Percentiles rank a stretch among this genome's conserved stretches.
These are phyloP conservation scores for Oscheius sp. DNA, from an alignment of 1,140 invertebrate species.

Conservation along the genomic window DNA sequence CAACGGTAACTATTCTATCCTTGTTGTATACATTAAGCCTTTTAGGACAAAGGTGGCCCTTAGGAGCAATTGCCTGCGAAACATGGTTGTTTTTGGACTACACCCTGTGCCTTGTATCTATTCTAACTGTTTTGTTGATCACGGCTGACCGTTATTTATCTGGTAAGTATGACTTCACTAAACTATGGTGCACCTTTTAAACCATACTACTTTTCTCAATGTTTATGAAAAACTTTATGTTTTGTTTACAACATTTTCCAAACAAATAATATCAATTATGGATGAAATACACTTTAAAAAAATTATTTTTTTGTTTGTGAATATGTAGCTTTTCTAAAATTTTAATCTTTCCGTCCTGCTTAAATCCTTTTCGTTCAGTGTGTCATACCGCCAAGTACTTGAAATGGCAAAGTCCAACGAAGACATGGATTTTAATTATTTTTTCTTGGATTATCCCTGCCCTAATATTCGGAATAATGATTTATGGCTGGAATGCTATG, in stretches of 20 bases:
- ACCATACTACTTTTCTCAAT: conserved; percentile 68
- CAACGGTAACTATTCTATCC: conserved; percentile 56
- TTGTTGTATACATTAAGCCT: conserved; percentile 66
- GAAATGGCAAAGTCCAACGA: conserved; percentile 58
- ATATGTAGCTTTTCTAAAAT: too few relatives aligned
- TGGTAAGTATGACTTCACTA: neutral
- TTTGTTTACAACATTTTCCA: too few relatives aligned
- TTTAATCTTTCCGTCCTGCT: too few relatives aligned
- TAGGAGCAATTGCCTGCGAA: conserved; percentile 91
- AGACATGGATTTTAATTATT: conserved; percentile 55
- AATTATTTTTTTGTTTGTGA: too few relatives aligned
- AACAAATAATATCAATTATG: too few relatives aligned
- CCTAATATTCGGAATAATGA: conserved; percentile 58
- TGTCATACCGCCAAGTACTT: conserved; percentile 59
- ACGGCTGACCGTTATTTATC: conserved; percentile 76
- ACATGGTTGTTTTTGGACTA: conserved; percentile 98
- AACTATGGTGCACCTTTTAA: neutral
- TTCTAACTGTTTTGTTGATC: conserved; percentile 96
- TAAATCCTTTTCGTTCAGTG: conserved; percentile 65
- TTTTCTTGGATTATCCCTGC: conserved; percentile 57
- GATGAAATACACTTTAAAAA: too few relatives aligned
- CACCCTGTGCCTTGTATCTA: conserved; percentile 95
- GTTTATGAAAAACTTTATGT: too few relatives aligned
- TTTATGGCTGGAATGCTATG: conserved; percentile 56
- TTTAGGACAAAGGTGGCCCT: conserved; percentile 88